Conservation (phyloP, 2,797 vertebrate genomes). For the Pangasius djambal region DNA sequence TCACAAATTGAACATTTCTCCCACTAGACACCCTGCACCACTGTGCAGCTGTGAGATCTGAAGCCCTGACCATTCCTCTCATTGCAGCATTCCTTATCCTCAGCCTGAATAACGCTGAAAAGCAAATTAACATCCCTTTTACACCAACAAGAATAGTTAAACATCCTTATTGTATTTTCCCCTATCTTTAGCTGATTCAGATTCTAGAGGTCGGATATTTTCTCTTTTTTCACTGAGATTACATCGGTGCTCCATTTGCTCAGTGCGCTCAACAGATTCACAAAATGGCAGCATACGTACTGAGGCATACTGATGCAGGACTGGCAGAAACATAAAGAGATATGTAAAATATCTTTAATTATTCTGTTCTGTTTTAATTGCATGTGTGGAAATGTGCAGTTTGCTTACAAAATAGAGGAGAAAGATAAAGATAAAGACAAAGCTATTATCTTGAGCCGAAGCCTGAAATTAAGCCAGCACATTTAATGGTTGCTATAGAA, state of each 20-base stretch:
- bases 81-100: not conserved
- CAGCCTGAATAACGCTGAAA: not conserved
- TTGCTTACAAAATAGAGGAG: not conserved
- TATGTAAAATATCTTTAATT: not conserved
- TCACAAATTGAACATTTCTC: slow-evolving; percentile 21
- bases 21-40: not conserved
- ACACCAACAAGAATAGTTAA: not conserved
- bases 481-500: slow-evolving; percentile 10
- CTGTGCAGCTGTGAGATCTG: not conserved
- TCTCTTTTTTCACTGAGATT: not conserved
- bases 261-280: not conserved
- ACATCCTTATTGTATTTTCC: no score
- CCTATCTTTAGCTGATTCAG: not conserved
- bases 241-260: not conserved
- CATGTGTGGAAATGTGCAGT: slow-evolving; percentile 14
- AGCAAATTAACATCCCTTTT: not conserved
- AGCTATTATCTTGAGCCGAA: not conserved
- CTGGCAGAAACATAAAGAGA: not conserved
- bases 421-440: not conserved
- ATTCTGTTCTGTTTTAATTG: not conserved
- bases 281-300: not conserved
- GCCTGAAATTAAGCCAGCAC: not conserved
- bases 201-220: no score
- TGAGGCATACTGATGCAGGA: not conserved
- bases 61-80: not conserved